Evolutionary conservation across 2,797 vertebrate genomes (phyloP), one percentile per base, ranked within the genome.

Genomic region (Paratrypauchen microcephalus): DNA sequence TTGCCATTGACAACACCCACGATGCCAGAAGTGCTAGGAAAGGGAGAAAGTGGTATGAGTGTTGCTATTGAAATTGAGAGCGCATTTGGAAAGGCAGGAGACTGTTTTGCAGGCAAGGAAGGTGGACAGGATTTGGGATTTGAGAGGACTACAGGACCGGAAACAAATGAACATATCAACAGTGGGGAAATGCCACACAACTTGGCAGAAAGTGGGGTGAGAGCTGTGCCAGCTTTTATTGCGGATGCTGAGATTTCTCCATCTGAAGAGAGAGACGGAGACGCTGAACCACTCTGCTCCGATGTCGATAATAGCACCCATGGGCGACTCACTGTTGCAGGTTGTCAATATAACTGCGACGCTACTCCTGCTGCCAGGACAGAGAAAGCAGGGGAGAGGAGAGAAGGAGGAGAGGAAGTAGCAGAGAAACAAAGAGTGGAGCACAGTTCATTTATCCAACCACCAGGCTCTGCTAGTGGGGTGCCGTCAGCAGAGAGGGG

Each of bases 1-100:
- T 93, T 94, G 90, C 92, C 90, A 90, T 83, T 91, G 89, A 92
- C 90, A 91, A 94, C 92, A 91, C 90, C 92, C 88, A 90, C 92
- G 60, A 86, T 89, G 86, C 90, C 87, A 92, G 93, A 91, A 94
- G 87, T 86, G 88, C 91, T 90, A 83, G 81, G 88, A 89, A 87
- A 88, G 84, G 70, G 82, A 91, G 91, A 90, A 85, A 78, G 86
- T 45, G 82, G 76, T 72, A 80, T 80, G 79, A 87, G 82, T 75
- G 81, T 60, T 65, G 82, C 78, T 78, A 80, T 79, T 78, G 81
- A 80, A 74, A 78, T 77, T 58, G 73, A 86, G 74, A 66, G 80
- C 72, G 82, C 79, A 75, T 72, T 8, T 39, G 75, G 73, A 79
- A 80, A 77, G 62, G 36, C 16, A 76, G 82, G 71, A 72, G 73